Percentiles rank a stretch among this genome's conserved stretches.
phyloP scores from a whole-genome alignment of 2,888 invertebrate genomes.

The Troides aeacus region DNA sequence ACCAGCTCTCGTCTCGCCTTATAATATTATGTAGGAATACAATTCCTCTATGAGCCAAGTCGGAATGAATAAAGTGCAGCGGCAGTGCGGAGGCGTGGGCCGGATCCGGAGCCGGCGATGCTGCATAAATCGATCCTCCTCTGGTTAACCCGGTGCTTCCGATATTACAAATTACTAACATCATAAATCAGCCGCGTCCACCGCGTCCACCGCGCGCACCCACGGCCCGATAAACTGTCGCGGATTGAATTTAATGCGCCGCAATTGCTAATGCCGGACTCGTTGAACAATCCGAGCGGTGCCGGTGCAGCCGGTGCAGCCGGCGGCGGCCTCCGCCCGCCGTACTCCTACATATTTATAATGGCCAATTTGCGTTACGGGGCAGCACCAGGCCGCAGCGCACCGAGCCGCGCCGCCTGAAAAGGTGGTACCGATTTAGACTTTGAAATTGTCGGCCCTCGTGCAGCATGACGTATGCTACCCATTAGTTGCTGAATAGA shows the following conservation, averaged over 20 bases:
- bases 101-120: conserved; percentile 12
- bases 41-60: neutral
- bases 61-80: conserved; percentile 11
- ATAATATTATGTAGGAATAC: conserved; percentile 5
- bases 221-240: conserved; percentile 49
- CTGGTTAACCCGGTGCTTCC: conserved; percentile 49
- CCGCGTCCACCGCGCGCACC: conserved; percentile 51
- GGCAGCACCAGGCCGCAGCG: neutral
- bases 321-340: conserved; percentile 52
- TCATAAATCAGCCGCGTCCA: conserved; percentile 55
- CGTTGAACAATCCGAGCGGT: conserved; percentile 63
- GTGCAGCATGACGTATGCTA: conserved; percentile 39
- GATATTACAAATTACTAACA: conserved; percentile 57
- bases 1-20: too few species aligned
- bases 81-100: conserved; percentile 17
- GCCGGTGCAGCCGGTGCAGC: conserved; percentile 46
- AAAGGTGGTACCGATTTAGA: conserved; percentile 55
- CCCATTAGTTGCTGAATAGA: conserved; percentile 29
- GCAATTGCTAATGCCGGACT: conserved; percentile 54
- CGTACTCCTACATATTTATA: conserved; percentile 61
- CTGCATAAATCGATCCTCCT: conserved; percentile 38
- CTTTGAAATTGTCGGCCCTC: conserved; percentile 51
- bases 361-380: conserved; percentile 51
- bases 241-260: conserved; percentile 63
- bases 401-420: conserved; percentile 42